Conservation (phyloP, 1,140 invertebrate species). For the Latrodectus geometricus region DNA sequence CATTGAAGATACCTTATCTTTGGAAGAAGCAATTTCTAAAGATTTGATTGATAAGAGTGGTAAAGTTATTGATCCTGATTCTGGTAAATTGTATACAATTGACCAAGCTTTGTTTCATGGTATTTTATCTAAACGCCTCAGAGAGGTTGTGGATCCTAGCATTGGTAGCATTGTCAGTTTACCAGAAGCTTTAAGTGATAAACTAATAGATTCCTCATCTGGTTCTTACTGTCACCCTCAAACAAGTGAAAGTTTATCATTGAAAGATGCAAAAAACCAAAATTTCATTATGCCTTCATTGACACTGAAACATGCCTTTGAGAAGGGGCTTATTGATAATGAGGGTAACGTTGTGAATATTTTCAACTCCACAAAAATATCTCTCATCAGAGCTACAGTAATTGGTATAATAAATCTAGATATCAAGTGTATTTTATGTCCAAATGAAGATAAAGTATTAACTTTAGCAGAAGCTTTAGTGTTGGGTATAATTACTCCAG, state of each 20-base stretch:
- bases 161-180: slow-evolving; percentile 84
- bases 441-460: slow-evolving; percentile 79
- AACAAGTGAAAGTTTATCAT: slow-evolving; percentile 79
- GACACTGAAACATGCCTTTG: slow-evolving; percentile 87
- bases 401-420: slow-evolving; percentile 88
- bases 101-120: slow-evolving; percentile 82
- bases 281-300: slow-evolving; percentile 87
- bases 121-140: slow-evolving; percentile 79
- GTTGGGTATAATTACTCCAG: slow-evolving; percentile 80
- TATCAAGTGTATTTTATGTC: slow-evolving; percentile 85
- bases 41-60: slow-evolving; percentile 83
- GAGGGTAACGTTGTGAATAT: slow-evolving; percentile 84
- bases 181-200: slow-evolving; percentile 80
- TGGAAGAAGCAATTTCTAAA: slow-evolving; percentile 84
- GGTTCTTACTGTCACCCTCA: slow-evolving; percentile 83
- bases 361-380: slow-evolving; percentile 79
- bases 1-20: slow-evolving; percentile 68
- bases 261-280: slow-evolving; percentile 82
- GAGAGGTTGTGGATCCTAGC: slow-evolving; percentile 85
- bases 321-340: slow-evolving; percentile 83
- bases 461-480: slow-evolving; percentile 86
- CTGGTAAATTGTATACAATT: slow-evolving; percentile 82
- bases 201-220: slow-evolving; percentile 81
- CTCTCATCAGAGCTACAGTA: slow-evolving; percentile 85
- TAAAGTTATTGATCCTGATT: slow-evolving; percentile 84